Evolutionary conservation across 30 jellyfish, hydroid and myxozoan species (phyloP), one percentile per base, ranked within the genome.

Genomic region (Aurelia aurita): DNA sequence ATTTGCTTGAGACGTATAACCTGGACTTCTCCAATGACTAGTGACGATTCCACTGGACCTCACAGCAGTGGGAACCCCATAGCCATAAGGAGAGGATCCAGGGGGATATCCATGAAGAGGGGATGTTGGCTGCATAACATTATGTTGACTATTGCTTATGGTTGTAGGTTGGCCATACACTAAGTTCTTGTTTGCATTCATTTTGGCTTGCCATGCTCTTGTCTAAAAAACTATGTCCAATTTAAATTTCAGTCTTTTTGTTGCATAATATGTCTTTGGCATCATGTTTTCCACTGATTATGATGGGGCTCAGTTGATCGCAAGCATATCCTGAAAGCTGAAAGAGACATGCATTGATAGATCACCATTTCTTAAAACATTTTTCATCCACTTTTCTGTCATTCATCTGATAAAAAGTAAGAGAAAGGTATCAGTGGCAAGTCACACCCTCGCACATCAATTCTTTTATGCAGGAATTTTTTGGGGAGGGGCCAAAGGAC

Each of bases 41-140:
- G 90, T 80, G 18, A n/a, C 39, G 5, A 81, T 29, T 55, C 91
- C 91, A 55, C 85, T 68, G 70, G 85, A 54, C 39, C 91, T 81
- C 62, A 81, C 84, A 23, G 91, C 69, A 0, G 53, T 46, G 39
- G 85, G 79, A 53, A 44, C 44, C 35, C 74, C 79, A 67, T 81
- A 68, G 10, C 82, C 85, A 34, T 81, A 81, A 16, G 91, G 85
- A 53, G 91, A 66, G 26, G 91, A 66, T 18, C 91, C 91, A 22
- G 91, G 84, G 47, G 91, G 77, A 67, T 81, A 35, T 39, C 91
- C 91, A 69, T 67, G 91, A 8, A 49, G 71, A 55, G 91, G 85
- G 19, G 91, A 81, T 18, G 91, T 81, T 66, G 91, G 91, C 84
- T 81, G 91, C 91, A 81, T 81, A 81, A 81, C 91, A 81, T 81